Conservation (phyloP, 2,113 vertebrate species). For the Leiothrix lutea region DNA sequence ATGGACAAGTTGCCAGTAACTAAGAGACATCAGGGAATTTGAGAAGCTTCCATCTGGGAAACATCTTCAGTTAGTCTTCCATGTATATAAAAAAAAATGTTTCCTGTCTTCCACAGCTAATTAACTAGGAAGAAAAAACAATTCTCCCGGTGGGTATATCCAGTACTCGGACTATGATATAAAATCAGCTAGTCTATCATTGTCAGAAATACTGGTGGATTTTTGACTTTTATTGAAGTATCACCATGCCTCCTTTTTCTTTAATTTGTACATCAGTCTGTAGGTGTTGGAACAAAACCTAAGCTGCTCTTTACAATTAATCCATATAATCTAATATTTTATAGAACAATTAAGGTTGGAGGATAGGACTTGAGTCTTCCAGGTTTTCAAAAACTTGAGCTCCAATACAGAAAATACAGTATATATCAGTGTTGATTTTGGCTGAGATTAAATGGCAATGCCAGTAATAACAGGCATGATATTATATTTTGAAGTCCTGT, state of each 20-base stretch:
- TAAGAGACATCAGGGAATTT: slow-evolving; percentile 3
- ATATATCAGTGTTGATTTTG: background rate
- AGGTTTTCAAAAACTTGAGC: background rate
- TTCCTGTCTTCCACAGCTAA: slow-evolving; percentile 38
- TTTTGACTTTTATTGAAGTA: background rate
- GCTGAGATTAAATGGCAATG: background rate
- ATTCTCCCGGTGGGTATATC: background rate
- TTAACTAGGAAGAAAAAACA: background rate
- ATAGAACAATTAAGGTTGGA: background rate
- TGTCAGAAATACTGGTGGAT: background rate
- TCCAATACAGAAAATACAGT: background rate
- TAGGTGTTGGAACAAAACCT: background rate
- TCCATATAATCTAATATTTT: background rate
- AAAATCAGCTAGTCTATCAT: background rate
- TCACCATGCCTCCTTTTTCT: background rate
- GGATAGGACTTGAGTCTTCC: background rate
- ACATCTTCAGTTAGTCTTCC: background rate
- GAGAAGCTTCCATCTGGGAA: slow-evolving; percentile 27
- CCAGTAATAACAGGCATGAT: background rate
- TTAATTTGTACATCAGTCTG: background rate
- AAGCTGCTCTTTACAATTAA: background rate
- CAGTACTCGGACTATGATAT: background rate
- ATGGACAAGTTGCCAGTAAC: slow-evolving; percentile 40
- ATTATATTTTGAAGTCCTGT: background rate
- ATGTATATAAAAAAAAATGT: background rate